Percentiles rank a stretch among this genome's conserved stretches.
phyloP scores from a whole-genome alignment of 2,113 vertebrate species.

The Chauna torquata region DNA sequence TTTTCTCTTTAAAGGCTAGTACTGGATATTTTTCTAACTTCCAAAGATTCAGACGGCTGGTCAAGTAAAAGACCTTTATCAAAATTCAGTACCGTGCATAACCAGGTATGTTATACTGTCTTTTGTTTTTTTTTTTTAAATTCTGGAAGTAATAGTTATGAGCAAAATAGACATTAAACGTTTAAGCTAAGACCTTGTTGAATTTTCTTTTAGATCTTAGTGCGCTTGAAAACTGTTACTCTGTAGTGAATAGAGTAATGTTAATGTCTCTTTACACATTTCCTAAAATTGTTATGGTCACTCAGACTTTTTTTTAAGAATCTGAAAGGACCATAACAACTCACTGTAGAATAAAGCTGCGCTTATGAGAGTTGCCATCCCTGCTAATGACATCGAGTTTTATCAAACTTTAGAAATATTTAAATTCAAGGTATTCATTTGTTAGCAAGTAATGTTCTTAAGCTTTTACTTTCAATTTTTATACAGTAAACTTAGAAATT shows the following conservation, averaged over 20 bases:
- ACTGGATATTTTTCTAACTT: constrained; percentile 25
- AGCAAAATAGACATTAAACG: constrained; percentile 1
- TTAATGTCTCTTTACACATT: background rate
- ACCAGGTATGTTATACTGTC: constrained; percentile 69
- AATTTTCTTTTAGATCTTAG: background rate
- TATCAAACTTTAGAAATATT: background rate
- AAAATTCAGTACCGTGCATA: background rate
- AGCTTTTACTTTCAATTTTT: background rate
- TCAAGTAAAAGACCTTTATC: constrained; percentile 37
- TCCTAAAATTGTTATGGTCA: background rate
- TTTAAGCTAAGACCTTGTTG: background rate
- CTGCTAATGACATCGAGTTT: background rate
- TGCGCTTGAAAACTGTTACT: background rate
- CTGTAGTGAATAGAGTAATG: background rate
- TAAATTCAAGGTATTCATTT: background rate
- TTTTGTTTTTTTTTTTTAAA: background rate
- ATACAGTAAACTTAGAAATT: background rate
- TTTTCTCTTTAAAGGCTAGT: background rate
- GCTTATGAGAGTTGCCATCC: background rate
- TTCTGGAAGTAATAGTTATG: background rate
- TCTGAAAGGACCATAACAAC: background rate
- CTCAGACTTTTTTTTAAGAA: background rate
- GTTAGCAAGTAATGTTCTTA: background rate
- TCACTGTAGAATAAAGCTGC: background rate
- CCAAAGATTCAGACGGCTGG: constrained; percentile 38